Conservation (phyloP, 2,888 invertebrate species). For the Trichogramma dendrolimi region DNA sequence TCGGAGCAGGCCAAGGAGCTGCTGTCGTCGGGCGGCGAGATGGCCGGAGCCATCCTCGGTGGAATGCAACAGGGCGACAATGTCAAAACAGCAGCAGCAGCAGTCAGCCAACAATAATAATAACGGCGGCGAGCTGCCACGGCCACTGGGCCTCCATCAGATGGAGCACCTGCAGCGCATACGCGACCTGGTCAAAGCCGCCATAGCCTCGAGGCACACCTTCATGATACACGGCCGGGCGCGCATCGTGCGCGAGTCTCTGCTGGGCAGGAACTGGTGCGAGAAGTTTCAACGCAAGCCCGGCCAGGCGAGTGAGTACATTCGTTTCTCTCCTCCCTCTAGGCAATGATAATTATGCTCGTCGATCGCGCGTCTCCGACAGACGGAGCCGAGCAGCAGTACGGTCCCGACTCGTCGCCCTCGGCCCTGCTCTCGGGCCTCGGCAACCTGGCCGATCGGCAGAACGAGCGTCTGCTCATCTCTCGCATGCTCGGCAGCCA, state of each 20-base stretch:
- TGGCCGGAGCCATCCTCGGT: background rate
- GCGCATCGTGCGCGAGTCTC: constrained; percentile 44
- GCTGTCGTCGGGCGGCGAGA: no score
- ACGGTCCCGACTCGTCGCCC: constrained; percentile 42
- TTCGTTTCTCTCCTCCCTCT: background rate
- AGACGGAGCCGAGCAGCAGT: constrained; percentile 4
- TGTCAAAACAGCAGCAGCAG: no score
- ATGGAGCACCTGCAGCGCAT: constrained; percentile 42
- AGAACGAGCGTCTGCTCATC: constrained; percentile 51
- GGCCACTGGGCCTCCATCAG: constrained; percentile 34
- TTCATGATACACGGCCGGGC: constrained; percentile 49
- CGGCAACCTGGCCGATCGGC: constrained; percentile 43
- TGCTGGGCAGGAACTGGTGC: constrained; percentile 47
- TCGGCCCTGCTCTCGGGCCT: constrained; percentile 43
- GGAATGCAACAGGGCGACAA: no score
- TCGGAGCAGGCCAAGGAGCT: no score
- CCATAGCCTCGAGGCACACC: constrained; percentile 42
- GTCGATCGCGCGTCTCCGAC: background rate
- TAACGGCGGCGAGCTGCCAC: constrained; percentile 26
- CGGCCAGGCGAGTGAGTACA: constrained; percentile 1
- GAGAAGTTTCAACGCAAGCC: constrained; percentile 44
- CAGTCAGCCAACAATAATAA: background rate
- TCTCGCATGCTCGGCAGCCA: constrained; percentile 75
- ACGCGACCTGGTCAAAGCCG: constrained; percentile 44
- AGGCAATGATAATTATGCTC: no score